Percentiles rank a stretch among this genome's conserved stretches.
Evolutionary conservation across 2,797 vertebrate genomes (phyloP).

Genomic region (Darevskia mixta): DNA sequence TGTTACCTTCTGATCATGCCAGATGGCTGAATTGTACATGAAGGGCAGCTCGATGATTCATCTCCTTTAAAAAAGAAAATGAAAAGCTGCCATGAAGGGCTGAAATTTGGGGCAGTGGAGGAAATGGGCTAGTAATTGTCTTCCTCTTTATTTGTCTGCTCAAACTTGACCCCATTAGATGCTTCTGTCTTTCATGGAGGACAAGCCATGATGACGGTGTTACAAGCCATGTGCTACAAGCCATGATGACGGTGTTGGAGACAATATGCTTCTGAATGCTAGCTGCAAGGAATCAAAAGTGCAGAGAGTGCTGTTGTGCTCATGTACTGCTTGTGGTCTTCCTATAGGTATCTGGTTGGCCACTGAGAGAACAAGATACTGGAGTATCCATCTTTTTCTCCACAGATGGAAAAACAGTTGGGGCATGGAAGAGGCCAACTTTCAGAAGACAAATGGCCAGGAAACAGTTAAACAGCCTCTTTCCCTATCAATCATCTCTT

Average conservation of each 20-base stretch:
- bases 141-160: not conserved
- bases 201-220: no score
- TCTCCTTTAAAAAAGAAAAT: no score
- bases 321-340: no score
- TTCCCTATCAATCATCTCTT: no score
- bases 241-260: no score
- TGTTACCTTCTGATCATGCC: not conserved
- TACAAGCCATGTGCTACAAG: no score
- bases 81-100: no score
- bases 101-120: not conserved
- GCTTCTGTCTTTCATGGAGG: not conserved
- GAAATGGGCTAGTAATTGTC: not conserved
- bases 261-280: no score
- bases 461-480: not conserved
- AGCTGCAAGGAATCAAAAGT: no score
- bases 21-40: not conserved
- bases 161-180: not conserved
- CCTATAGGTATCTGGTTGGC: no score
- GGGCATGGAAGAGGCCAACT: not conserved
- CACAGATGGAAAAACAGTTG: not conserved
- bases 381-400: not conserved
- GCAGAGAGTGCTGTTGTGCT: no score
- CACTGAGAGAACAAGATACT: no score
- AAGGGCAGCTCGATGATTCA: not conserved
- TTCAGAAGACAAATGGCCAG: not conserved